Percentiles rank a stretch among this genome's conserved stretches.
Conservation (phyloP, 2,797 vertebrate genomes). For the Sebastiscus tertius region DNA sequence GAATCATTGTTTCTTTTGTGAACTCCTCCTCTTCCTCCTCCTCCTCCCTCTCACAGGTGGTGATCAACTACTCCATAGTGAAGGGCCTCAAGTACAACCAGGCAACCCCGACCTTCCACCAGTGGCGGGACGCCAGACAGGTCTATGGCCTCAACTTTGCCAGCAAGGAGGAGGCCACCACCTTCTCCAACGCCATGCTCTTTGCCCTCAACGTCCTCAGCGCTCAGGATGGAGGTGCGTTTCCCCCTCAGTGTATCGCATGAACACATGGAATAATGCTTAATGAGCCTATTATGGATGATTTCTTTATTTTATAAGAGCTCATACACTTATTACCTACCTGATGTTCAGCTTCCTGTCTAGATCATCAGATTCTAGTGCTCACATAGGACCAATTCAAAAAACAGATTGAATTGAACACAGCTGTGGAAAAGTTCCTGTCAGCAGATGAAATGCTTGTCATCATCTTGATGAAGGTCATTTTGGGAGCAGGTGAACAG, state of each 20-base stretch:
- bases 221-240: slow-evolving; percentile 93
- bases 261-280: background rate
- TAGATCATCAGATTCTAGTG: background rate
- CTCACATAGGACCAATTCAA: background rate
- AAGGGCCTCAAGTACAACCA: slow-evolving; percentile 99
- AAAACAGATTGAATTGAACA: background rate
- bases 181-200: slow-evolving; percentile 97
- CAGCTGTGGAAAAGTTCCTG: background rate
- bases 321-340: background rate
- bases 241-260: background rate
- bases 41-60: slow-evolving; percentile 83
- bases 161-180: slow-evolving; percentile 97
- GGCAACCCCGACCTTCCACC: slow-evolving; percentile 97
- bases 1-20: background rate
- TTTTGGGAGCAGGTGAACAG: background rate
- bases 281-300: background rate
- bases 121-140: slow-evolving; percentile 97
- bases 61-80: slow-evolving; percentile 99
- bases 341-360: background rate
- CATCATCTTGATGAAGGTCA: background rate
- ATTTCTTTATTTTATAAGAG: background rate
- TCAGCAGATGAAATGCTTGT: background rate
- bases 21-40: background rate
- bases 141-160: slow-evolving; percentile 98
- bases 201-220: slow-evolving; percentile 97